phyloP scores from a whole-genome alignment of 2,888 invertebrate species.

The Melieria crassipennis region DNA sequence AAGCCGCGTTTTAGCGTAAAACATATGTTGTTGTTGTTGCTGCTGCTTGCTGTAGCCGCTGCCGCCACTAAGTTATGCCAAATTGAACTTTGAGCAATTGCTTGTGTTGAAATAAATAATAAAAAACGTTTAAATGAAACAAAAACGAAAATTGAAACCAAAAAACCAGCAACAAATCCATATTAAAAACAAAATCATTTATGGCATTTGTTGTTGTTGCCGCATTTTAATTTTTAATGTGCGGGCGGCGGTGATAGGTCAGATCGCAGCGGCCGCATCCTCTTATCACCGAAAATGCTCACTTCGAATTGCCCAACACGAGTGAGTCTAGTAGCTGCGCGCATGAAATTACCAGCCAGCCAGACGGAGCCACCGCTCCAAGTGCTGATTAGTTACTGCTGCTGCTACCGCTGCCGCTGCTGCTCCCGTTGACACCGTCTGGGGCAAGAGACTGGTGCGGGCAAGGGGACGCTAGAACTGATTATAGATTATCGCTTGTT shows the following conservation, averaged over 20 bases:
- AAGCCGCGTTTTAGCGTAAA: too few species aligned
- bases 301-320: too few species aligned
- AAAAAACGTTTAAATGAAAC: neutral
- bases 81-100: constrained; percentile 33
- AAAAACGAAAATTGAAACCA: neutral
- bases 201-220: constrained; percentile 15
- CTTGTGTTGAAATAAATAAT: constrained; percentile 10
- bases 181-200: neutral
- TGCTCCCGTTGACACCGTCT: neutral
- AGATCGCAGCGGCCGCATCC: neutral
- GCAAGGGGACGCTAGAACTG: too few species aligned
- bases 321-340: too few species aligned
- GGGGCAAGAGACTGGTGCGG: neutral
- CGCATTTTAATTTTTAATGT: constrained; percentile 12
- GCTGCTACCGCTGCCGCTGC: neutral
- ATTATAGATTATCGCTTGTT: too few species aligned
- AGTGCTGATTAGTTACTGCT: constrained; percentile 4
- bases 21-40: too few species aligned
- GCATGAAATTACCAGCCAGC: too few species aligned
- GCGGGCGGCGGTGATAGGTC: constrained; percentile 18
- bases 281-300: too few species aligned
- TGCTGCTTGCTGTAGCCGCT: too few species aligned
- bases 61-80: too few species aligned
- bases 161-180: neutral
- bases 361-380: neutral